Conservation (phyloP, 2,797 vertebrate genomes). For the Sebastiscus albofasciatus region DNA sequence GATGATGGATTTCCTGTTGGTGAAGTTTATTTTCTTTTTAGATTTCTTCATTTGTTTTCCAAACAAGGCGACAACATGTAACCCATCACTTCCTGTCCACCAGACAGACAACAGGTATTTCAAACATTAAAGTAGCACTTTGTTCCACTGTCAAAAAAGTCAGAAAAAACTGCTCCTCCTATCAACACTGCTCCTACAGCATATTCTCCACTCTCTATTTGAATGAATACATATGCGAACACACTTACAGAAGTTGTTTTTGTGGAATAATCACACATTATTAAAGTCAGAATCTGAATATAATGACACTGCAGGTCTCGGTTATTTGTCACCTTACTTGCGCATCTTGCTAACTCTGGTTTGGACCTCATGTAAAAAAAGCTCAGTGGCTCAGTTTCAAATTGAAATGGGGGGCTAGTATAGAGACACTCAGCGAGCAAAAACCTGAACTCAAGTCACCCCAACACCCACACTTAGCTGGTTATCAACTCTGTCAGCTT, state of each 20-base stretch:
- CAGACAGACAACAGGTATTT: not conserved
- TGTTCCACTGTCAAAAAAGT: not conserved
- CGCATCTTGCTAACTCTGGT: not conserved
- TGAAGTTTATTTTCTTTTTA: not conserved
- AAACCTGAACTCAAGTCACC: not conserved
- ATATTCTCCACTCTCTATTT: too few species aligned
- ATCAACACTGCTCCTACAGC: too few species aligned
- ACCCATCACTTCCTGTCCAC: not conserved
- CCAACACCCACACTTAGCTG: constrained; percentile 27
- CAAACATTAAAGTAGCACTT: not conserved
- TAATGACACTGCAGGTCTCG: not conserved
- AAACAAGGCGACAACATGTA: not conserved
- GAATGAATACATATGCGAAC: not conserved
- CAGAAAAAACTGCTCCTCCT: too few species aligned
- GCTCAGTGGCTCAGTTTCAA: not conserved
- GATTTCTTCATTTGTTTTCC: not conserved
- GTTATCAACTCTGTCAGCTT: constrained; percentile 9
- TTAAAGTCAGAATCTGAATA: not conserved
- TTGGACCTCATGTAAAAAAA: not conserved
- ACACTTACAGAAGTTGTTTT: not conserved
- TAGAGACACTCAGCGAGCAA: constrained; percentile 23
- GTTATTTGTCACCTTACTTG: not conserved
- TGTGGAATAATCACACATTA: not conserved
- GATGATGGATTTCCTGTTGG: not conserved
- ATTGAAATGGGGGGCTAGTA: not conserved